Base-by-base conservation (phyloP, 2,888 invertebrate species). In the Platycnemis pennipes region DNA sequence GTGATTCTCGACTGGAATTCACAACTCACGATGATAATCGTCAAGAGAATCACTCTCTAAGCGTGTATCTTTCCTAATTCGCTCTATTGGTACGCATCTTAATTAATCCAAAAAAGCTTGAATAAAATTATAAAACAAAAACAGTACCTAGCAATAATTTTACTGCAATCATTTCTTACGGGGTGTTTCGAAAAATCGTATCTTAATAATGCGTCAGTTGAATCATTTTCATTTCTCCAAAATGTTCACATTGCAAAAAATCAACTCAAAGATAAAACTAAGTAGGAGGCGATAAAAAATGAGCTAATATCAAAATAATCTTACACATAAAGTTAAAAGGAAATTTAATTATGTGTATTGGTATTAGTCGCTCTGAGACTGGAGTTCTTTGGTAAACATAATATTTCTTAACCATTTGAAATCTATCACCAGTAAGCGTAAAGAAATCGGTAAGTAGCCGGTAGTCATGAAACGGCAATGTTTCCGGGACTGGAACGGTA, bases 351-450 rank as follows among this genome's bases (percentile, higher is more conserved):
- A n/a, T n/a, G n/a, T n/a, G n/a, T n/a, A n/a, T n/a, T n/a, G n/a
- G n/a, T n/a, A n/a, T n/a, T n/a, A n/a, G n/a, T n/a, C n/a, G n/a
- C n/a, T n/a, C n/a, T n/a, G n/a, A n/a, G n/a, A n/a, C n/a, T n/a
- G n/a, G n/a, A n/a, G n/a, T n/a, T n/a, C n/a, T n/a, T n/a, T n/a
- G n/a, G n/a, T n/a, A n/a, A n/a, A n/a, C n/a, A n/a, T n/a, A n/a
- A 1, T 63, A 26, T 63, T 63, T 5, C 26, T 26, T 8, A 16
- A 16, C 8, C 53, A 19, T 53, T 53, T 53, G 53, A 63, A 63
- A n/a, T 77, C 77, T 77, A 77, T 77, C 77, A 77, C 77, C 77
- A 77, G 77, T 13, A 31, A 77, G 77, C 77, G 77, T 77, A 77
- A 77, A 16, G 77, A 77, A 77, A 77, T 77, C 77, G 77, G 77